A percentile compares a stretch with the other conserved stretches of the same genome.
phyloP scores from a whole-genome alignment of 2,797 vertebrate species.

The Allobates femoralis region DNA sequence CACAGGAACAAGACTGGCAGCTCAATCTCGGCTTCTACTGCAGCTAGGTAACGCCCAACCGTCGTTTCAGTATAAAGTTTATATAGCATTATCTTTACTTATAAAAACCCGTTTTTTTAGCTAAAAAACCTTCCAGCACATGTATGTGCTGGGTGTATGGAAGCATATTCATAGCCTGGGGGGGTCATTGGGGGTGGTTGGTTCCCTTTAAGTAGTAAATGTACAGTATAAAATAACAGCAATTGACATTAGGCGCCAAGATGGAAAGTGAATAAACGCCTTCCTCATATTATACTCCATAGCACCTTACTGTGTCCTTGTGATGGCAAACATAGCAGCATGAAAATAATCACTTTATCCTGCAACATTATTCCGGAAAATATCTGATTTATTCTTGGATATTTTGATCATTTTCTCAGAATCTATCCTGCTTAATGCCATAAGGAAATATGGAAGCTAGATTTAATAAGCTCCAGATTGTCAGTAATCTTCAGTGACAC shows the following conservation, averaged over 20 bases:
- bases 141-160: no score
- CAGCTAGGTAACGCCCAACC: no score
- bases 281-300: neutral
- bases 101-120: no score
- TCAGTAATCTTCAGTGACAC: conserved; percentile 25
- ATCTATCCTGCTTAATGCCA: neutral
- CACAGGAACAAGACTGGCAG: no score
- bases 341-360: neutral
- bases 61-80: no score
- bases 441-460: conserved; percentile 25
- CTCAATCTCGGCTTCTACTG: no score
- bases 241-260: neutral
- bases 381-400: neutral
- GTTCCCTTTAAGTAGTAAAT: no score
- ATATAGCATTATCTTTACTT: no score
- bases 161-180: no score
- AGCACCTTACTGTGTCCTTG: neutral
- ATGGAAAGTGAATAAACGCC: neutral
- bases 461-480: conserved; percentile 18
- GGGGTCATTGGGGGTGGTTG: no score
- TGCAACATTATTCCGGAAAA: neutral
- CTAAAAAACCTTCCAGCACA: no score
- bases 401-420: neutral
- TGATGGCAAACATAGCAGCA: neutral
- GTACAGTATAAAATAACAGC: neutral